Conservation (phyloP, 1,140 invertebrate genomes). For the Drosophila navojoa region DNA sequence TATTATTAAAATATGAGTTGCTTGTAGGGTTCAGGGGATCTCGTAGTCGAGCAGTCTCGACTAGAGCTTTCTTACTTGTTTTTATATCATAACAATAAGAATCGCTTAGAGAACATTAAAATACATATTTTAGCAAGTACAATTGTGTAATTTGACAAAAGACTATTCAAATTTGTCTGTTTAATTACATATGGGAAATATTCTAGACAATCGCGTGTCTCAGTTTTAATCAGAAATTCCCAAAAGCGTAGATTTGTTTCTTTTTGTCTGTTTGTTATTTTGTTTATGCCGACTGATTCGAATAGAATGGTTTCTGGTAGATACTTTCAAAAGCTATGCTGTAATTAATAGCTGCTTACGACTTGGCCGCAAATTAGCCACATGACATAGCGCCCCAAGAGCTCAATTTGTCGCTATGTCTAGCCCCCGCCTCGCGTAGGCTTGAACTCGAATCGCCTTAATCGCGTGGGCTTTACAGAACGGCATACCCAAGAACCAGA, state of each 20-base stretch:
- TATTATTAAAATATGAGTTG: too few relatives aligned
- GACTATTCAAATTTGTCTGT: slow-evolving; percentile 42
- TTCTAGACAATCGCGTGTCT: slow-evolving; percentile 45
- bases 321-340: slow-evolving; percentile 51
- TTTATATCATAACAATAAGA: slow-evolving; percentile 49
- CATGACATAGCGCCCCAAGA: slow-evolving; percentile 59
- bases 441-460: slow-evolving; percentile 25
- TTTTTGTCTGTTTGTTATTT: background rate
- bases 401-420: slow-evolving; percentile 22
- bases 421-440: slow-evolving; percentile 47
- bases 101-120: slow-evolving; percentile 18
- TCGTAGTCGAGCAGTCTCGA: too few relatives aligned
- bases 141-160: slow-evolving; percentile 46
- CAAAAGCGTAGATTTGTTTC: slow-evolving; percentile 40
- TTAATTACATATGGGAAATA: slow-evolving; percentile 55
- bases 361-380: slow-evolving; percentile 62
- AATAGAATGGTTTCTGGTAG: slow-evolving; percentile 56
- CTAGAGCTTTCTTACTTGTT: too few relatives aligned
- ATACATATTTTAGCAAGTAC: slow-evolving; percentile 16
- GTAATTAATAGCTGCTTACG: slow-evolving; percentile 76
- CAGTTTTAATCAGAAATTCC: slow-evolving; percentile 38
- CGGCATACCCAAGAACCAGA: slow-evolving; percentile 20
- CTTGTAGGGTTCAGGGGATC: too few relatives aligned
- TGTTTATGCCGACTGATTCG: slow-evolving; percentile 33
- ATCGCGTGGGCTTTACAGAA: slow-evolving; percentile 26